Evolutionary conservation across 2,113 vertebrate species (phyloP).

Genomic region (Ageneiosus marmoratus): DNA sequence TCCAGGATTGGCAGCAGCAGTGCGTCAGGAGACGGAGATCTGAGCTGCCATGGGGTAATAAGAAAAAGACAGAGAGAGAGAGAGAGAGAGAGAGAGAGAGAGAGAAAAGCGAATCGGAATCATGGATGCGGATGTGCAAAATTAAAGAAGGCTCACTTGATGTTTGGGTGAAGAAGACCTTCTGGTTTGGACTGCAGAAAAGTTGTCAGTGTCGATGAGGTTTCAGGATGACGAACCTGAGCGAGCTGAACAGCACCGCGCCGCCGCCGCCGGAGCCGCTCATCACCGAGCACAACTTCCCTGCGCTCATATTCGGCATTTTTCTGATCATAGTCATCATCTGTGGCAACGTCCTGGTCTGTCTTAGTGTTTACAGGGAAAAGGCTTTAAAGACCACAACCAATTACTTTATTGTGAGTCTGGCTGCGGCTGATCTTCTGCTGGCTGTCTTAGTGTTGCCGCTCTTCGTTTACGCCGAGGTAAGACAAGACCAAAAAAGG

Average conservation of each 20-base stretch:
- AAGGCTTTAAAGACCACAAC: slow-evolving; percentile 91
- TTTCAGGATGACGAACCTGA: slow-evolving; percentile 50
- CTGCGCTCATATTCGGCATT: slow-evolving; percentile 80
- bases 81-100: too few relatives aligned
- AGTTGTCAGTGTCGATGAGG: slow-evolving; percentile 58
- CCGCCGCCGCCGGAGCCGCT: slow-evolving; percentile 32
- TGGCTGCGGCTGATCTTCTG: slow-evolving; percentile 87
- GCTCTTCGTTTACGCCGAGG: slow-evolving; percentile 88
- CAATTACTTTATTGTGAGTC: slow-evolving; percentile 93
- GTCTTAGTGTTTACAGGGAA: slow-evolving; percentile 86
- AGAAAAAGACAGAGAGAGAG: too few relatives aligned
- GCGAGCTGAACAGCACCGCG: slow-evolving; percentile 56
- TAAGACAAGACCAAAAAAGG: slow-evolving; percentile 55
- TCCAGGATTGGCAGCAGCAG: slow-evolving; percentile 8
- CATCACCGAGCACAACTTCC: slow-evolving; percentile 61
- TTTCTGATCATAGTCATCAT: slow-evolving; percentile 81
- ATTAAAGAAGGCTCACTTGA: neutral
- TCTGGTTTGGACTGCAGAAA: neutral
- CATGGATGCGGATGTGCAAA: neutral
- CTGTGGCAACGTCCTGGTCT: slow-evolving; percentile 87
- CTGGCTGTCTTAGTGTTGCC: slow-evolving; percentile 89
- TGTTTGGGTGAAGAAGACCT: neutral
- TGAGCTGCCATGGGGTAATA: neutral
- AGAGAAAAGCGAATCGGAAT: neutral
- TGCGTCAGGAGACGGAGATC: slow-evolving; percentile 3